Conservation (phyloP, 2,797 vertebrate genomes). For the Hydrophis major region DNA sequence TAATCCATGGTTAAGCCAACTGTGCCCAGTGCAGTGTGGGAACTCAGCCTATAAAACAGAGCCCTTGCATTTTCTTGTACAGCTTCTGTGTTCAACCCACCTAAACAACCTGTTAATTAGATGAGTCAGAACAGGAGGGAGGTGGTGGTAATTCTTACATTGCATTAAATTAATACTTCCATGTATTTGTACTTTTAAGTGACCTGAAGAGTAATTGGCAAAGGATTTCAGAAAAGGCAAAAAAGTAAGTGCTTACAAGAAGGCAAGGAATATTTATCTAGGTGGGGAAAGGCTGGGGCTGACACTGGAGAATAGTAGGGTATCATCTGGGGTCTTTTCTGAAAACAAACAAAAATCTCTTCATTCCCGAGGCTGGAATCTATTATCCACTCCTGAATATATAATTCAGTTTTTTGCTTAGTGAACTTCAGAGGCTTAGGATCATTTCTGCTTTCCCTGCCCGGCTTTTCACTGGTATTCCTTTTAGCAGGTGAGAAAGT, state of each 20-base stretch:
- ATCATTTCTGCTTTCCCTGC: not conserved
- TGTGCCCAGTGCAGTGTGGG: not conserved
- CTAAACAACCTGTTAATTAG: not conserved
- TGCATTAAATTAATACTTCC: not conserved
- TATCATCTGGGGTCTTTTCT: not conserved
- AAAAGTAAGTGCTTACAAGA: not conserved
- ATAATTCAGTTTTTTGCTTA: not conserved
- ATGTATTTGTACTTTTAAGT: not conserved
- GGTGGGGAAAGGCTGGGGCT: not conserved
- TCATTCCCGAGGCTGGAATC: not conserved
- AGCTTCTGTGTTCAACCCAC: not conserved
- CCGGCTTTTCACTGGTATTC: not conserved
- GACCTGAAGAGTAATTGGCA: not conserved
- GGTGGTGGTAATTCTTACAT: not conserved
- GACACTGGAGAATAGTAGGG: not conserved
- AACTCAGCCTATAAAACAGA: not conserved
- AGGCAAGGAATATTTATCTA: not conserved
- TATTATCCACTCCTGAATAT: not conserved
- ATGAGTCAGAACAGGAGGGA: not conserved
- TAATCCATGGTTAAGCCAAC: not conserved
- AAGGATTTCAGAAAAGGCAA: not conserved
- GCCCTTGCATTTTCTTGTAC: not conserved
- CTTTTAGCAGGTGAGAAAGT: not conserved
- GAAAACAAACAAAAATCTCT: not conserved
- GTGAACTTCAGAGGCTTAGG: conserved; percentile 9